phyloP scores from a whole-genome alignment of 2,113 vertebrate genomes.

The Lepus americanus region DNA sequence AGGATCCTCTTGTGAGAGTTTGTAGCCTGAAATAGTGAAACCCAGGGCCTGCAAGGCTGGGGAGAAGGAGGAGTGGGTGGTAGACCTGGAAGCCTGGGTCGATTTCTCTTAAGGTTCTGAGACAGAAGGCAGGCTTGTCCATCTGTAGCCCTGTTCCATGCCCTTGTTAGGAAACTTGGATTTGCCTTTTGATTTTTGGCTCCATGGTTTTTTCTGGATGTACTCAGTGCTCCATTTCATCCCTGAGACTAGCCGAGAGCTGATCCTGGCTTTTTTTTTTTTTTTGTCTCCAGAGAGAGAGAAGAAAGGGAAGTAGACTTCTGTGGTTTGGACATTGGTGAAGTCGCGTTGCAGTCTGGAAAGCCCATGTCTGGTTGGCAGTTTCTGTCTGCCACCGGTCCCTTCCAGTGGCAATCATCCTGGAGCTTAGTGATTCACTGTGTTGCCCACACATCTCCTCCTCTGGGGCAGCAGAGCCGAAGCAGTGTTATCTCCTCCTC shows the following conservation, averaged over 20 bases:
- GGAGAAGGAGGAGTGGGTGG: too few species aligned
- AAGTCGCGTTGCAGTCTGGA: background rate
- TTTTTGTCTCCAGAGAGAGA: background rate
- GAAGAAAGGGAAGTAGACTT: background rate
- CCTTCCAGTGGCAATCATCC: background rate
- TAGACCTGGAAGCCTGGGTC: background rate
- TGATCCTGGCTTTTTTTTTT: background rate
- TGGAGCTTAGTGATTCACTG: rapidly evolving
- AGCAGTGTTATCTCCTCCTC: background rate
- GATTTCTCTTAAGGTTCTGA: background rate
- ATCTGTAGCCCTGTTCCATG: background rate
- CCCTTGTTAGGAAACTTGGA: rapidly evolving
- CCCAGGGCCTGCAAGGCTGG: background rate
- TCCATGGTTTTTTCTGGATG: background rate
- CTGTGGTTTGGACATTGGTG: background rate
- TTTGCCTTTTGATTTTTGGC: background rate
- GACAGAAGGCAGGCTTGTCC: background rate
- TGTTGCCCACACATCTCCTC: background rate
- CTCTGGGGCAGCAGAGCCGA: background rate
- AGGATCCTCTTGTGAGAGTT: background rate
- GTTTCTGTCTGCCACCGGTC: background rate
- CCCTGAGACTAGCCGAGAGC: background rate
- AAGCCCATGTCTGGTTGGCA: background rate
- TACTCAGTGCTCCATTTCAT: background rate
- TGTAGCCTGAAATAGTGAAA: background rate